Conservation (phyloP, 2,113 vertebrate species). For the Phrynosoma blainvillii region DNA sequence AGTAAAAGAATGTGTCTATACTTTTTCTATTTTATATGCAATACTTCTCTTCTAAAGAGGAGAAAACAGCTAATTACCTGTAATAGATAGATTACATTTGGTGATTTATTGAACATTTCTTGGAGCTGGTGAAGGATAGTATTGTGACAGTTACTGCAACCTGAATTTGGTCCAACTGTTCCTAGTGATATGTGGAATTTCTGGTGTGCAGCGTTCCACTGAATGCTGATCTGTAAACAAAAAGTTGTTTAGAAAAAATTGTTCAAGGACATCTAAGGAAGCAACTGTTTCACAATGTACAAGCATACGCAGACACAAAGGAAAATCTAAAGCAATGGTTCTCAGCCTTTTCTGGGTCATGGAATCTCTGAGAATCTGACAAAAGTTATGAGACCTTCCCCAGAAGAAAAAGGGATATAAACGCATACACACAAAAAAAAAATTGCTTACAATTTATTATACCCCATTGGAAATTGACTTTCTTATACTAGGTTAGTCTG, state of each 20-base stretch:
- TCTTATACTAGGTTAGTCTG: too few species aligned
- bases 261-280: neutral
- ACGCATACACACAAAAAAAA: too few species aligned
- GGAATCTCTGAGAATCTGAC: too few species aligned
- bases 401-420: too few species aligned
- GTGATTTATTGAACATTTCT: conserved; percentile 98
- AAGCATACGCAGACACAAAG: neutral
- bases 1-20: neutral
- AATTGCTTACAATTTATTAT: too few species aligned
- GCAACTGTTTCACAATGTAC: neutral
- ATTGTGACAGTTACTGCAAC: conserved; percentile 99
- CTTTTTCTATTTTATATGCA: neutral
- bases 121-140: conserved; percentile 99
- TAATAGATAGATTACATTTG: conserved; percentile 93
- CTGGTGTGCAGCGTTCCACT: conserved; percentile 93
- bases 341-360: too few species aligned
- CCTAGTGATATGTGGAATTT: conserved; percentile 96
- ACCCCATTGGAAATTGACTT: too few species aligned
- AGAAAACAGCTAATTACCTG: conserved; percentile 79
- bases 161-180: conserved; percentile 97
- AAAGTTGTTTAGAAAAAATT: conserved; percentile 54
- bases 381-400: too few species aligned
- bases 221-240: conserved; percentile 90
- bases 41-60: neutral
- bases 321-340: too few species aligned